phyloP scores from a whole-genome alignment of 2,888 invertebrate species.

The Macropis europaea region DNA sequence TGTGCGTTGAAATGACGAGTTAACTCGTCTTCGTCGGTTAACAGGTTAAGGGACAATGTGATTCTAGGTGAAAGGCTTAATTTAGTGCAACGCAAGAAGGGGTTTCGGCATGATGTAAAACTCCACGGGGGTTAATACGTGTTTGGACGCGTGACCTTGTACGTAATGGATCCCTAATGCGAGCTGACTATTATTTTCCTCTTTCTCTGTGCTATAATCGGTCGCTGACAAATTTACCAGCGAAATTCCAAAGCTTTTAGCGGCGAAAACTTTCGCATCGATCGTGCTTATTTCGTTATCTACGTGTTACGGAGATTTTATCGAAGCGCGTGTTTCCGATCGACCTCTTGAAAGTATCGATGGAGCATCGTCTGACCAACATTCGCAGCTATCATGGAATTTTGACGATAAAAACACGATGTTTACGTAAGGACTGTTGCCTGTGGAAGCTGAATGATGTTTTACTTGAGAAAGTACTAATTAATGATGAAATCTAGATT shows the following conservation, averaged over 20 bases:
- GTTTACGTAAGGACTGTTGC: too few relatives aligned
- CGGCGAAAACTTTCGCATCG: conserved; percentile 50
- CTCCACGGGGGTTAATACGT: conserved; percentile 55
- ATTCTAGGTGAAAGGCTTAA: conserved; percentile 20
- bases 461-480: too few relatives aligned
- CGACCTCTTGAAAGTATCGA: background rate
- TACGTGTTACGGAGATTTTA: conserved; percentile 35
- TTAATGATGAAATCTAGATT: too few relatives aligned
- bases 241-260: conserved; percentile 61
- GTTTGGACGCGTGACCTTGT: conserved; percentile 59
- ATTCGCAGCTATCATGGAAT: background rate
- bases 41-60: background rate
- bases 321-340: background rate
- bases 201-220: conserved; percentile 47
- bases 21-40: too few relatives aligned
- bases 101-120: conserved; percentile 31
- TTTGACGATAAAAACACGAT: background rate
- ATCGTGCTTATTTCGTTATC: conserved; percentile 51
- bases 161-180: conserved; percentile 63
- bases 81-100: conserved; percentile 12
- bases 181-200: conserved; percentile 54
- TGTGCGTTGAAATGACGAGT: background rate
- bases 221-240: conserved; percentile 58
- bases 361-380: background rate
- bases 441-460: too few relatives aligned